Evolutionary conservation across 2,113 vertebrate species (phyloP).

Genomic region (Lamprotornis superbus): DNA sequence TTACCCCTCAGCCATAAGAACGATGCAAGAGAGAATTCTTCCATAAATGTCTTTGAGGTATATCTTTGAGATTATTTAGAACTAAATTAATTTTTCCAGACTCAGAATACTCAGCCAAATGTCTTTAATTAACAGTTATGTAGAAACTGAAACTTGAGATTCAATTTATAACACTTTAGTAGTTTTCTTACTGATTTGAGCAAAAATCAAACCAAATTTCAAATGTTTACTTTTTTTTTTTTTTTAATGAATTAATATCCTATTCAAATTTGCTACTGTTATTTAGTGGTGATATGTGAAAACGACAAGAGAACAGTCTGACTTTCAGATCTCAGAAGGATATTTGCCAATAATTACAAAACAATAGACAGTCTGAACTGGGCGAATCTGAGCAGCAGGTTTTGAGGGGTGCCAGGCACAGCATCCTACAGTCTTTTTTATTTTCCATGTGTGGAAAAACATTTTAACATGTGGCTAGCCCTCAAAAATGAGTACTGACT

Average conservation of each 20-base stretch:
- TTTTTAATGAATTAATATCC: neutral
- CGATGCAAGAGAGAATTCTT: rapidly evolving
- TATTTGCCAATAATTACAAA: neutral
- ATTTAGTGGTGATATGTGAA: neutral
- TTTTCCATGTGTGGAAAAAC: neutral
- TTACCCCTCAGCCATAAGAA: neutral
- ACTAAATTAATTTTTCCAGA: neutral
- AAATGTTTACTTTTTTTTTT: neutral
- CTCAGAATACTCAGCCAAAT: neutral
- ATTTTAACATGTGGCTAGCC: neutral
- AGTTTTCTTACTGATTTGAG: neutral
- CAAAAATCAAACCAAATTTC: neutral
- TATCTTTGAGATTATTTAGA: neutral
- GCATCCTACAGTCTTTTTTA: neutral
- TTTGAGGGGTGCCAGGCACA: neutral
- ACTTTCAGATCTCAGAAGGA: neutral
- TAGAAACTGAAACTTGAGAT: neutral
- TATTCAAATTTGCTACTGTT: neutral
- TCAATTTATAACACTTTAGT: neutral
- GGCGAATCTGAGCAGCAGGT: neutral
- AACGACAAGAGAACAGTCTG: neutral
- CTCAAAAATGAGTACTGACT: neutral
- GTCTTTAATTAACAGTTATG: neutral
- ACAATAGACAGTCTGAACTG: neutral
- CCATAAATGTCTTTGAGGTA: neutral